Evolutionary conservation across 2,888 invertebrate species (phyloP), one percentile per base, ranked within the genome.

Genomic region (Thyatira batis): DNA sequence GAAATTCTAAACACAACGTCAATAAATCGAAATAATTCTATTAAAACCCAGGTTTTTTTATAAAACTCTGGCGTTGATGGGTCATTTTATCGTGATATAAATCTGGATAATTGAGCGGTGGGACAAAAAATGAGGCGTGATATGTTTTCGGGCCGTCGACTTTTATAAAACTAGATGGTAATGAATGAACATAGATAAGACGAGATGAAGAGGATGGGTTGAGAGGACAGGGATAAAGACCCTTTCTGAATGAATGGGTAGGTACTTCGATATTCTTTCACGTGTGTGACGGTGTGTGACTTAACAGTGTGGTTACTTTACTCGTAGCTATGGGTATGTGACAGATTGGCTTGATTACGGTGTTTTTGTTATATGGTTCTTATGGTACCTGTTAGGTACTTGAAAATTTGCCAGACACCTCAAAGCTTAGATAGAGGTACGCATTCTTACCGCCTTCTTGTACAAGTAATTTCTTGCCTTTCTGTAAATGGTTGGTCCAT

Each of bases 101-200:
- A 91, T 87, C 86, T 82, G 81, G 87, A 89, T 90, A 91, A 91
- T 91, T 91, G 90, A 91, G 89, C 85, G 86, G 84, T 86, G 88
- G 85, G 89, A 91, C 90, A 91, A 90, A 91, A 91, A 91, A 85
- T 89, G 78, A 89, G 88, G 89, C 85, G 85, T 86, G 85, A 89
- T 90, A 79, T 85, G 87, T 89, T 87, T 85, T 87, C 86, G 89
- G 84, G 71, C 86, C 89, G 89, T 90, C 89, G 90, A 86, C 82
- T 91, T 80, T 82, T 85, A 89, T 89, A 88, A 85, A 85, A 82
- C 88, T 89, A 90, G 91, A 90, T 91, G 84, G 88, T 89, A 91
- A 91, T 91, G 91, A 91, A 91, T 91, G 91, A 91, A 91, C 81
- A 55, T 71, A 88, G 91, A 91, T 91, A 91, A 91, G 82, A 65